These are phyloP conservation scores for Stenolophus ochropezus DNA, from an alignment of 2,888 invertebrate genomes.

Conservation along the genomic window DNA sequence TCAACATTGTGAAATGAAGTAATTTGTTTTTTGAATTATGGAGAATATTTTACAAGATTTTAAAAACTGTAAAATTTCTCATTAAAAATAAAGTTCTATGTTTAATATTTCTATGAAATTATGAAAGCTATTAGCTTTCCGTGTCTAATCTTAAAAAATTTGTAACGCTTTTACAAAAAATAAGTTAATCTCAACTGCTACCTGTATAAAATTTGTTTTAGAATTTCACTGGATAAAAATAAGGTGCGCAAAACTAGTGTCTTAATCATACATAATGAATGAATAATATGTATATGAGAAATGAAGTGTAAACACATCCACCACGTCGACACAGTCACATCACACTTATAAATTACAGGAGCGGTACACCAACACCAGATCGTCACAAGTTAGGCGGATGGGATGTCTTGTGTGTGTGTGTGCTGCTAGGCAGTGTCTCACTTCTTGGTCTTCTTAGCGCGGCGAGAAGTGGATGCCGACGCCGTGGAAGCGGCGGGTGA, in stretches of 20 bases:
- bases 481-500: constrained; percentile 62
- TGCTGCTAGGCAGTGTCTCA: constrained; percentile 70
- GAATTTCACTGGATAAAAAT: constrained; percentile 55
- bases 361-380: constrained; percentile 48
- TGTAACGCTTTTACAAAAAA: constrained; percentile 54
- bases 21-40: too few species aligned
- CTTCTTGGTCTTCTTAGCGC: constrained; percentile 69
- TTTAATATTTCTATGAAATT: neutral
- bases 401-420: constrained; percentile 53
- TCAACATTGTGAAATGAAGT: too few species aligned
- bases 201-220: constrained; percentile 52
- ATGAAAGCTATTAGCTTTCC: neutral
- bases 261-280: constrained; percentile 53
- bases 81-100: neutral
- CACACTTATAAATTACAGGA: constrained; percentile 58
- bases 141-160: constrained; percentile 15
- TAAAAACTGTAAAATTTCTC: too few species aligned
- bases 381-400: constrained; percentile 15
- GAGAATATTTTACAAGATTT: too few species aligned
- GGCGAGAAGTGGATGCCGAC: constrained; percentile 73
- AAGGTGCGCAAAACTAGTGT: constrained; percentile 58
- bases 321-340: constrained; percentile 55
- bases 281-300: constrained; percentile 55
- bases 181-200: constrained; percentile 58
- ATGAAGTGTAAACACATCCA: constrained; percentile 56